phyloP scores from a whole-genome alignment of 2,113 vertebrate genomes.

The Mobula birostris region DNA sequence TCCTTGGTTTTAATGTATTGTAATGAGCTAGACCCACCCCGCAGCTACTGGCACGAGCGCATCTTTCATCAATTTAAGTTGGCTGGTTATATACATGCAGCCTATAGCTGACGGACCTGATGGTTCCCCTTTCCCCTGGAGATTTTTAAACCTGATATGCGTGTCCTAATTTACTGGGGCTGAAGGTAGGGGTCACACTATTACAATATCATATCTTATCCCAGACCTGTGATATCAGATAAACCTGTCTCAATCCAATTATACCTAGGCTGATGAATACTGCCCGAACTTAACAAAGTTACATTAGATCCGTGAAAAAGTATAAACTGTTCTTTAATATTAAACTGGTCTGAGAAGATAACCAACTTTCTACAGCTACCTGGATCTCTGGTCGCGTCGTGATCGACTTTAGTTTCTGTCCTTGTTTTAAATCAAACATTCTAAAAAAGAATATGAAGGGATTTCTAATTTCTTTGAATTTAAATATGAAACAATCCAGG shows the following conservation, averaged over 20 bases:
- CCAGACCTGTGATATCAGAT: slow-evolving; percentile 31
- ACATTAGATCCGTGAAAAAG: neutral
- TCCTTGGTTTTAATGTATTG: slow-evolving; percentile 20
- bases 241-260: slow-evolving; percentile 33
- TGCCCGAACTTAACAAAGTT: slow-evolving; percentile 27
- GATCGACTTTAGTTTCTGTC: neutral
- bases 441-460: too few species aligned
- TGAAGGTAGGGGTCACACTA: slow-evolving; percentile 27
- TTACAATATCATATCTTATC: slow-evolving; percentile 25
- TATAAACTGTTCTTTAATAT: neutral
- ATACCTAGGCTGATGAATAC: slow-evolving; percentile 11
- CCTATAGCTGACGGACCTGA: slow-evolving; percentile 26
- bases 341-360: neutral
- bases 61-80: slow-evolving; percentile 32
- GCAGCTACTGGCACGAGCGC: slow-evolving; percentile 32
- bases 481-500: too few species aligned
- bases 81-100: neutral
- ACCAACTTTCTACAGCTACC: neutral
- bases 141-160: slow-evolving; percentile 17
- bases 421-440: neutral
- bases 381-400: neutral
- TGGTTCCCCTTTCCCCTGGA: neutral
- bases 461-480: too few species aligned
- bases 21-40: slow-evolving; percentile 26
- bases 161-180: slow-evolving; percentile 32